Evolutionary conservation across 2,113 vertebrate species (phyloP).

Genomic region (Macaca nemestrina): DNA sequence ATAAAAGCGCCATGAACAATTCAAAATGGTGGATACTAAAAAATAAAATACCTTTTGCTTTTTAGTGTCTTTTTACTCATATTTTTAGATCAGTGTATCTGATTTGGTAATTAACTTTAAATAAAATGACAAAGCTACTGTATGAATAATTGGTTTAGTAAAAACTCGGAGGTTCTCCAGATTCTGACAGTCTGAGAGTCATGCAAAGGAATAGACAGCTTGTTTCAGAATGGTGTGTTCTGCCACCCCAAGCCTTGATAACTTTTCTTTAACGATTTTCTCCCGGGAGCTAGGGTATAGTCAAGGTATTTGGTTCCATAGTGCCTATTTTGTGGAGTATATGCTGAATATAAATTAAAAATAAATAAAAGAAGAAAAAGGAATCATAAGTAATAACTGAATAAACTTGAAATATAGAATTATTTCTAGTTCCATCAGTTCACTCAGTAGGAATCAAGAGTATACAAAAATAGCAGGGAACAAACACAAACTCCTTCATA

Average conservation of each 20-base stretch:
- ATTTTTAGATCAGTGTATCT: constrained; percentile 35
- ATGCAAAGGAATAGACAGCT: background rate
- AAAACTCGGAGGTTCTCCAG: background rate
- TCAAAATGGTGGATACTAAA: constrained; percentile 38
- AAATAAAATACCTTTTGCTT: constrained; percentile 5
- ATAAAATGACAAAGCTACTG: background rate
- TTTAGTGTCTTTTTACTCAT: background rate
- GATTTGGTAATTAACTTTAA: background rate
- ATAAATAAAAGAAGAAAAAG: constrained; percentile 11
- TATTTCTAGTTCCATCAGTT: background rate
- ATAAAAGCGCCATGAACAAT: constrained; percentile 17
- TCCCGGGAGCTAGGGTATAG: background rate
- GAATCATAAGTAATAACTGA: background rate
- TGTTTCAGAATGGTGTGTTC: constrained; percentile 8
- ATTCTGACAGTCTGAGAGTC: background rate
- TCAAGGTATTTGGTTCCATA: background rate
- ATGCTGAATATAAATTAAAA: constrained; percentile 19
- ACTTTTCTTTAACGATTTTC: constrained; percentile 33
- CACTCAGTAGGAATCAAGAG: background rate
- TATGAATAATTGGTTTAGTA: background rate
- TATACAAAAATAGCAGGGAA: background rate
- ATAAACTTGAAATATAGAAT: constrained; percentile 17
- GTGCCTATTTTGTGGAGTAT: background rate
- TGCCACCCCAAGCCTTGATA: background rate
- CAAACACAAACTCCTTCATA: background rate